phyloP scores from a whole-genome alignment of 2,113 vertebrate genomes.

The Paratilapia polleni region DNA sequence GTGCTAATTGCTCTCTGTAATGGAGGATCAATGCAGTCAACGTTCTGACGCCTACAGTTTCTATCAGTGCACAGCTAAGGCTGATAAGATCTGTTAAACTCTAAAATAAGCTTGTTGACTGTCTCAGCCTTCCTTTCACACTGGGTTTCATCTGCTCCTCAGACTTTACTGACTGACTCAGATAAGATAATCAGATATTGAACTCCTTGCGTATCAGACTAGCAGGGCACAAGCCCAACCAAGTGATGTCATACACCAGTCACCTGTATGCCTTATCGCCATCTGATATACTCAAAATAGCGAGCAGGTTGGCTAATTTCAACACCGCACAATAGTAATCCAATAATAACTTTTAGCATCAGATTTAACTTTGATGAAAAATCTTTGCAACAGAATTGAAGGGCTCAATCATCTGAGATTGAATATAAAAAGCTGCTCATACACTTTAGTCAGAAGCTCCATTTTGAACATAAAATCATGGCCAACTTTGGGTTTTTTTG shows the following conservation, averaged over 20 bases:
- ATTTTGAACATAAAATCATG: neutral
- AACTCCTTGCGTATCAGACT: slow-evolving; percentile 41
- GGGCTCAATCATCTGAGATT: neutral
- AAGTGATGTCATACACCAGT: slow-evolving; percentile 51
- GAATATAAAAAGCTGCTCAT: neutral
- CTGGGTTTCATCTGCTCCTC: slow-evolving; percentile 46
- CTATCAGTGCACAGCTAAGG: neutral
- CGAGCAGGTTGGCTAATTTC: slow-evolving; percentile 22
- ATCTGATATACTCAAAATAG: slow-evolving; percentile 34
- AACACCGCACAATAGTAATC: slow-evolving; percentile 26
- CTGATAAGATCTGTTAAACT: slow-evolving; percentile 11
- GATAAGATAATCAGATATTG: slow-evolving; percentile 58
- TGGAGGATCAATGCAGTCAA: slow-evolving; percentile 5
- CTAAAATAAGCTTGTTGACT: slow-evolving; percentile 31
- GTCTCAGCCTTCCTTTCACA: slow-evolving; percentile 25
- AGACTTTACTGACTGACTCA: slow-evolving; percentile 53
- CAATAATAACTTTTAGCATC: slow-evolving; percentile 16
- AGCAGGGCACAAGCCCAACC: slow-evolving; percentile 20
- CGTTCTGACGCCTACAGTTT: neutral
- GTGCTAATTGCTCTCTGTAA: neutral
- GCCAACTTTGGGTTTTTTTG: neutral
- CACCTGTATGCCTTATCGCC: slow-evolving; percentile 39
- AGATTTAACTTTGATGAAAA: neutral
- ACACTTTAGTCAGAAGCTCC: neutral
- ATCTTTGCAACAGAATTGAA: neutral